Percentiles rank a stretch among this genome's conserved stretches.
Evolutionary conservation across 2,888 invertebrate species (phyloP).

Genomic region (Melipona beecheii): DNA sequence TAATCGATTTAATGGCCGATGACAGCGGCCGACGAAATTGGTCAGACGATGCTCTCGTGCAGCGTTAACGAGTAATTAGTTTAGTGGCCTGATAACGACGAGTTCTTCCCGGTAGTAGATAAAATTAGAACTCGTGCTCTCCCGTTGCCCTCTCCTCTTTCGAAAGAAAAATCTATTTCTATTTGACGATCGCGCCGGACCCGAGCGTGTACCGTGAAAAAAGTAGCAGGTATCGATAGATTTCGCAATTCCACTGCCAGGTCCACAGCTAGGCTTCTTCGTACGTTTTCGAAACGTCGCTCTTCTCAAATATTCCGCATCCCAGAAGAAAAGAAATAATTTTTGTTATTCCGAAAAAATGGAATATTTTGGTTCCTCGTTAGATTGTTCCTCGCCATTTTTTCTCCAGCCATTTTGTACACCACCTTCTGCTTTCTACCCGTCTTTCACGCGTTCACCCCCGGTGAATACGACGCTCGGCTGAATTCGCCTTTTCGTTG

Average conservation of each 20-base stretch:
- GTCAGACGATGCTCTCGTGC: constrained; percentile 55
- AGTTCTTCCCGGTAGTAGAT: constrained; percentile 40
- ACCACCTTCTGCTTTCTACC: neutral
- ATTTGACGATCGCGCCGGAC: constrained; percentile 10
- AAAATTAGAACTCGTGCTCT: constrained; percentile 50
- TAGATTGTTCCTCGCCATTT: neutral
- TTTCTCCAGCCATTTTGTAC: neutral
- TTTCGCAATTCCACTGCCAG: neutral
- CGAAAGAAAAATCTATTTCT: constrained; percentile 17
- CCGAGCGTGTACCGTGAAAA: neutral
- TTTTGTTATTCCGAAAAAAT: neutral
- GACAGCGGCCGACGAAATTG: constrained; percentile 63
- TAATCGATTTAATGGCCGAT: constrained; percentile 70
- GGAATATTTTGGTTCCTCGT: neutral
- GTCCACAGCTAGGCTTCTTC: neutral
- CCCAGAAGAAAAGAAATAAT: neutral
- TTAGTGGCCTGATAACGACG: constrained; percentile 55
- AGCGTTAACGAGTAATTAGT: constrained; percentile 64
- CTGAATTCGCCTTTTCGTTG: constrained; percentile 6
- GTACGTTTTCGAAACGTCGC: neutral
- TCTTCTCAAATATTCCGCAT: neutral
- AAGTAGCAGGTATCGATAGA: neutral
- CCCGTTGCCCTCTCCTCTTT: neutral
- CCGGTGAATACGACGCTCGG: neutral
- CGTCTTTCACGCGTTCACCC: neutral